Evolutionary conservation across 2,888 invertebrate species (phyloP), one percentile per base, ranked within the genome.

Genomic region (Shargacucullia verbasci): DNA sequence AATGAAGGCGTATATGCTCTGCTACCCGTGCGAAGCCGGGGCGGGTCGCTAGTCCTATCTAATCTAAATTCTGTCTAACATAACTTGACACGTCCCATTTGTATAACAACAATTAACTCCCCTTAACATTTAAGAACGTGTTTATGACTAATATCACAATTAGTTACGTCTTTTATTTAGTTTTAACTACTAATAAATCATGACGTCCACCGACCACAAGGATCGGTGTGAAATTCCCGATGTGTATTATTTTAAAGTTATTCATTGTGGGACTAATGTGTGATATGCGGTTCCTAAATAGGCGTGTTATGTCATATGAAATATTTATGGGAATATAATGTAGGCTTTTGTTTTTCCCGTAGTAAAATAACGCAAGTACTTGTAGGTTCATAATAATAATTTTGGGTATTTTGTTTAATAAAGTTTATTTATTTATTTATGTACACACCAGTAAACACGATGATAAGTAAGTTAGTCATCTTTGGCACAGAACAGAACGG

Each of bases 121-220:
- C 12, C 20, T 10, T 53, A 64, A 67, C 39, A 45, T 64, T 44
- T 27, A 29, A 13, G 15, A 65, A 62, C 69, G 48, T 46, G 63
- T 65, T 62, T 64, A 70, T 70, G 67, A 67, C 57, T 67, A 70
- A 67, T 15, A 12, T 55, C 31, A 49, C 70, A 56, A 46, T 57
- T 70, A 54, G 27, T 46, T 62, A 33, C 10, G 15, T 25, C 14
- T 46, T 52, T 57, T 53, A 56, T 57, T 70, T 67, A 46, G 47
- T 55, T 69, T 62, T 43, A 43, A 56, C 20, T 20, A 20, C 11
- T 48, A 34, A 67, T 67, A 58, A 64, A 70, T 67, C 65, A 70
- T 50, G n/a, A 2, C 56, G 38, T n/a, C 14, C 20, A 20, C 20
- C 12, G 37, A 70, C 64, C 57, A 7, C 70, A 67, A 46, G n/a